Percentiles rank a stretch among this genome's conserved stretches.
These are phyloP conservation scores for Mythimna loreyi DNA, from an alignment of 2,888 invertebrate species.

Conservation along the genomic window DNA sequence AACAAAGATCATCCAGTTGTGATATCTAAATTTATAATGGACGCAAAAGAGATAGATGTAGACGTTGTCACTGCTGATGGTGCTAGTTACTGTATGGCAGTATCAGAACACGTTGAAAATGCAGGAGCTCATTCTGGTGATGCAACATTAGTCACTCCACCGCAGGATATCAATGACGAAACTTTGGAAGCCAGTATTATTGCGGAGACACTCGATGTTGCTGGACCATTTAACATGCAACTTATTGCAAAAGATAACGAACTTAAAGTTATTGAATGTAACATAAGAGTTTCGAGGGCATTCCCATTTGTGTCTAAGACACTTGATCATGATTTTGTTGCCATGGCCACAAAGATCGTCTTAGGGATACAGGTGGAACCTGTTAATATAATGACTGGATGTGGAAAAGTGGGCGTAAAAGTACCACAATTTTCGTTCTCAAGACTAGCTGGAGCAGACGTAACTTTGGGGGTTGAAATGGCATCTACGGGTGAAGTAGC, in stretches of 20 bases:
- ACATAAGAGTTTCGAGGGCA: slow-evolving; percentile 98
- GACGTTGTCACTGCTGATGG: slow-evolving; percentile 99
- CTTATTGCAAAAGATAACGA: slow-evolving; percentile 99
- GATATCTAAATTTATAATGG: slow-evolving; percentile 99
- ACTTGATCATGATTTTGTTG: slow-evolving; percentile 98
- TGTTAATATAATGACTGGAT: slow-evolving; percentile 95
- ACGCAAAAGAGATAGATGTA: slow-evolving; percentile 99
- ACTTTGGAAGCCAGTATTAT: slow-evolving; percentile 96
- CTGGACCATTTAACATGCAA: slow-evolving; percentile 99
- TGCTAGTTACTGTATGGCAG: slow-evolving; percentile 98
- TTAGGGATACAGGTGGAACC: slow-evolving; percentile 96
- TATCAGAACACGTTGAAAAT: slow-evolving; percentile 99
- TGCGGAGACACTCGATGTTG: slow-evolving; percentile 97
- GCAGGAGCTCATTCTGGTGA: slow-evolving; percentile 99
- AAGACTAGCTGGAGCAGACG: slow-evolving; percentile 98
- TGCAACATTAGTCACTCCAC: slow-evolving; percentile 99
- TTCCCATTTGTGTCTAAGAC: slow-evolving; percentile 99
- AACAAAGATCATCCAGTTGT: slow-evolving; percentile 99
- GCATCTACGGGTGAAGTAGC: slow-evolving; percentile 99
- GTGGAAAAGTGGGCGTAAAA: slow-evolving; percentile 98
- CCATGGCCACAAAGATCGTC: slow-evolving; percentile 98
- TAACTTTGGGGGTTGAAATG: slow-evolving; percentile 99
- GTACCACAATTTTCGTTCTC: slow-evolving; percentile 99
- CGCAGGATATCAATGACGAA: slow-evolving; percentile 98
- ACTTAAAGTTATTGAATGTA: slow-evolving; percentile 99